These are phyloP conservation scores for Phaenicophaeus curvirostris DNA, from an alignment of 2,797 vertebrate species.

Conservation along the genomic window DNA sequence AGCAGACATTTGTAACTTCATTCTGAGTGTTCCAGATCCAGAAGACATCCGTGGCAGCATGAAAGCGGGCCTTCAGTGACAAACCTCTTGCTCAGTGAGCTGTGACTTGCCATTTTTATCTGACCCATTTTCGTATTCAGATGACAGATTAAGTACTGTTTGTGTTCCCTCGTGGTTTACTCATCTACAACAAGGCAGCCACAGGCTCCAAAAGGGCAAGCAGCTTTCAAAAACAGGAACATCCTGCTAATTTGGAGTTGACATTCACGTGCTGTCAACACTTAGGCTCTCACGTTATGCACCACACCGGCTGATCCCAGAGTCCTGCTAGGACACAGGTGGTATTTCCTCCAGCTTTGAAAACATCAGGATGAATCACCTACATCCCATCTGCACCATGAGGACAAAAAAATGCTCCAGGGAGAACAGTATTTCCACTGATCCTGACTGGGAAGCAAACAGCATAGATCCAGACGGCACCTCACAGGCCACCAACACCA, in stretches of 20 bases:
- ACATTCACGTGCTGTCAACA: background rate
- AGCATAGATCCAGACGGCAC: background rate
- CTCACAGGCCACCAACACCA: background rate
- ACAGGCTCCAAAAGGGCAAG: background rate
- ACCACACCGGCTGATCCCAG: background rate
- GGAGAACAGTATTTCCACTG: background rate
- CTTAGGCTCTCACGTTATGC: background rate
- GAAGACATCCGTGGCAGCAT: background rate
- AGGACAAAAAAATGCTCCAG: background rate
- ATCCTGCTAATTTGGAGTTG: conserved; percentile 1
- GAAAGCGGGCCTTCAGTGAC: background rate
- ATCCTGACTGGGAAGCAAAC: background rate
- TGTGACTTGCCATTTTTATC: background rate
- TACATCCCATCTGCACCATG: background rate
- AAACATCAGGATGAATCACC: background rate
- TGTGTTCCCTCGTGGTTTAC: background rate
- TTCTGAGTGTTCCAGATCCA: background rate
- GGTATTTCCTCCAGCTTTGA: background rate
- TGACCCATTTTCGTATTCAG: conserved; percentile 8
- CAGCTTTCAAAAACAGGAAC: conserved; percentile 18
- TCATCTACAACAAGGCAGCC: conserved; percentile 5
- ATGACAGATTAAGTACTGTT: conserved; percentile 3
- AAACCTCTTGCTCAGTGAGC: background rate
- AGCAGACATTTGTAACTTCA: background rate
- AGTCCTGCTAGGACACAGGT: background rate